A percentile compares a stretch with the other conserved stretches of the same genome.
Evolutionary conservation across 1,140 invertebrate species (phyloP).

Genomic region (Steinernema feltiae): DNA sequence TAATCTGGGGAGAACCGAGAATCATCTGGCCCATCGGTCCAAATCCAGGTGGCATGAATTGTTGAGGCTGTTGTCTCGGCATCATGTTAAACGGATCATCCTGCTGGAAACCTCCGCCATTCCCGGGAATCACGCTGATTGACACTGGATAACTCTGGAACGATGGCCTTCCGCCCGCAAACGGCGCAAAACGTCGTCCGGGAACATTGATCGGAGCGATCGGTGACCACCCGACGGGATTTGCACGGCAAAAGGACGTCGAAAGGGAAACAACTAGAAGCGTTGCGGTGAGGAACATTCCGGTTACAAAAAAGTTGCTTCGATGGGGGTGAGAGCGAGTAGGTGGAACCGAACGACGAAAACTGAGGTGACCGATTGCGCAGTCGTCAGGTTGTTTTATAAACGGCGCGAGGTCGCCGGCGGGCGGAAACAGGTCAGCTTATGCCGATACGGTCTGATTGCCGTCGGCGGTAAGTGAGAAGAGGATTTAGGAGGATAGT

Average conservation of each 20-base stretch:
- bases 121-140: not conserved
- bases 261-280: not conserved
- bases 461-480: not conserved
- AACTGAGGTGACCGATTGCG: not conserved
- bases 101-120: not conserved
- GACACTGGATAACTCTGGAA: not conserved
- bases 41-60: not conserved
- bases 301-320: conserved; percentile 1
- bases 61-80: not conserved
- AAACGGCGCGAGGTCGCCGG: not conserved
- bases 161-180: not conserved
- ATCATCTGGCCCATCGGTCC: not conserved
- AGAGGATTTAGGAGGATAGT: not conserved
- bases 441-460: conserved; percentile 6
- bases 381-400: not conserved
- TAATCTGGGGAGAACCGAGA: not conserved
- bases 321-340: not conserved
- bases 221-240: not conserved
- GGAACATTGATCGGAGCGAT: conserved; percentile 3
- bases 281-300: not conserved
- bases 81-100: not conserved
- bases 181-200: not conserved
- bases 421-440: conserved; percentile 12
- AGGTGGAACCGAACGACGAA: too few relatives aligned
- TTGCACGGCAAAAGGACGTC: conserved; percentile 1